A percentile compares a stretch with the other conserved stretches of the same genome.
Conservation (phyloP, 2,888 invertebrate genomes). For the Drosophila prolongata region DNA sequence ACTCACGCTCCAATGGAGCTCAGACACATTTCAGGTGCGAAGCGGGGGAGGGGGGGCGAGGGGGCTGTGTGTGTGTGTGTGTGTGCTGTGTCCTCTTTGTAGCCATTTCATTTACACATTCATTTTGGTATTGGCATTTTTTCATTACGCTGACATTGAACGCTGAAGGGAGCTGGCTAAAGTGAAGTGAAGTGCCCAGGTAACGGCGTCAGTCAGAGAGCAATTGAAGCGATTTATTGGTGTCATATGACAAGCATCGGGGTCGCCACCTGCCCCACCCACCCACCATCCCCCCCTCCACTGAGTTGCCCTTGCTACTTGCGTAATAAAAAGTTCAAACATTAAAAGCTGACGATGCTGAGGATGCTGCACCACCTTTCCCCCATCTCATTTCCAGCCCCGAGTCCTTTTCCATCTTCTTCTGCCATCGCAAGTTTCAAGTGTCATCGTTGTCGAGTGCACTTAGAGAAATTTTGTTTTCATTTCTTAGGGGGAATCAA, state of each 20-base stretch:
- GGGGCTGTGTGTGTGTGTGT: neutral
- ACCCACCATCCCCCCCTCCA: constrained; percentile 15
- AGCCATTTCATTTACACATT: constrained; percentile 49
- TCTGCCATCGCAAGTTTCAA: constrained; percentile 59
- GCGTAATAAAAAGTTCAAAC: constrained; percentile 75
- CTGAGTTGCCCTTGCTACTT: constrained; percentile 32
- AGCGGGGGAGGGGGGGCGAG: neutral
- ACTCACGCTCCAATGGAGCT: constrained; percentile 69
- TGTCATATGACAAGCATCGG: constrained; percentile 77
- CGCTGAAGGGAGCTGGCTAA: constrained; percentile 29
- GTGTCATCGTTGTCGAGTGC: constrained; percentile 51
- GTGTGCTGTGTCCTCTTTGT: constrained; percentile 32
- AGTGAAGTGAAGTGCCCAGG: constrained; percentile 21
- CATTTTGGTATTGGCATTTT: constrained; percentile 75
- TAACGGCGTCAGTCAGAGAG: constrained; percentile 72
- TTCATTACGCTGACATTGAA: constrained; percentile 72
- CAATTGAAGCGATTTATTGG: constrained; percentile 81
- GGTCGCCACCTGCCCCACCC: constrained; percentile 26
- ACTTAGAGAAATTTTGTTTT: constrained; percentile 8
- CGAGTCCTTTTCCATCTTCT: constrained; percentile 38
- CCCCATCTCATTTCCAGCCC: constrained; percentile 1
- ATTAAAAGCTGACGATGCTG: constrained; percentile 67
- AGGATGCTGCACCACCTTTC: constrained; percentile 34
- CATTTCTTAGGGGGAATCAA: neutral
- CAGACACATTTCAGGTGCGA: constrained; percentile 42